Base-by-base conservation (phyloP, 2,888 invertebrate genomes). In the Lasioglossum morio region DNA sequence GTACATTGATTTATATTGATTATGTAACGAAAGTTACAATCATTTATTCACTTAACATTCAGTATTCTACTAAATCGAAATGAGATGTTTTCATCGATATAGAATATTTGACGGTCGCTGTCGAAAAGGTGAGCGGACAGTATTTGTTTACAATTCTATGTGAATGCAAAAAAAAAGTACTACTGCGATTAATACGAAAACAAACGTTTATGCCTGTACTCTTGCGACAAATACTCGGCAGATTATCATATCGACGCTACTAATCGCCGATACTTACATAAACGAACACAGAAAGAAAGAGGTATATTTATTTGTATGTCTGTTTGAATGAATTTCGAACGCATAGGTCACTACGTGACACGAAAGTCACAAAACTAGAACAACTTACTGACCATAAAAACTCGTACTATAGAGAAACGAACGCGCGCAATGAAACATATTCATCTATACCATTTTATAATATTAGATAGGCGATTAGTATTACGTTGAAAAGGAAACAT, bases 41-140 rank as follows among this genome's bases (percentile, higher is more conserved):
- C 75, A 76, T 86, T 86, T 86, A 81, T 86, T 87, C 72, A 70
- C 73, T 87, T 86, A 87, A 87, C 86, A 86, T 87, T 87, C 87
- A 81, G 87, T 87, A 87, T 83, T 87, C 48, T 79, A 30, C 72
- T 75, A 74, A 37, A 76, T 70, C n/a, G 63, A 77, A 70, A 57
- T 46, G 43, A 69, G 40, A 74, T 72, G 63, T 46, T 81, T 69
- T 69, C 53, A 85, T 79, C 63, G 43, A 60, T 81, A 74, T 82
- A 72, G 75, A 86, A 77, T 27, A 66, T 53, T 53, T 69, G 63
- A 73, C 83, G 79, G 76, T 76, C 75, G 48, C 30, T n/a, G 27
- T 70, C 19, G 8, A 63, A 70, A 74, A 46, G 16, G 10, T 57
- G 40, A 40, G 19, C 66, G 77, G 46, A 40, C 82, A 73, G 82